These are phyloP conservation scores for Diplosoma virens DNA, from an alignment of 23 tunicate genomes.

Conservation along the genomic window DNA sequence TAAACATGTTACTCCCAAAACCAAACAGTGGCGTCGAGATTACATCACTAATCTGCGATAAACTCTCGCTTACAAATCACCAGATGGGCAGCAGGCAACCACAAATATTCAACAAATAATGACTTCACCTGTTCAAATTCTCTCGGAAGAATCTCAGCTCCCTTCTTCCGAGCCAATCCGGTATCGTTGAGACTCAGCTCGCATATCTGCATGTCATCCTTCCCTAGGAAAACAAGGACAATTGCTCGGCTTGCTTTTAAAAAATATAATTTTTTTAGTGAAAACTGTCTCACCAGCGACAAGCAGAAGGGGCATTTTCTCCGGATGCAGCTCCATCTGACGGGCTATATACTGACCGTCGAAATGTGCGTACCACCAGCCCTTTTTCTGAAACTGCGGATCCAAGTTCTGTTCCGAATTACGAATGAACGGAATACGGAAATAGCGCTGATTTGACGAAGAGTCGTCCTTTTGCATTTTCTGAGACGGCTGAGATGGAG, in stretches of 20 bases:
- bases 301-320: conserved; percentile 70
- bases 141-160: conserved; percentile 86
- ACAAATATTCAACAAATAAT: neutral
- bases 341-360: conserved; percentile 93
- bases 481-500: neutral
- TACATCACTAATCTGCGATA: no score
- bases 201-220: conserved; percentile 97
- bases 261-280: neutral
- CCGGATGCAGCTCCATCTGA: conserved; percentile 99
- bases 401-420: conserved; percentile 47
- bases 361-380: conserved; percentile 99
- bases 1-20: no score
- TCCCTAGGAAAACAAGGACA: conserved; percentile 38
- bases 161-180: conserved; percentile 84
- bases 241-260: neutral
- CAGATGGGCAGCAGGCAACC: neutral
- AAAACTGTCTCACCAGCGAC: conserved; percentile 61
- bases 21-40: no score
- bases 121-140: conserved; percentile 76
- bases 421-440: conserved; percentile 86
- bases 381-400: conserved; percentile 51
- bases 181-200: conserved; percentile 86
- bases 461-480: neutral
- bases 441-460: conserved; percentile 52
- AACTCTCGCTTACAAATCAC: neutral